These are phyloP conservation scores for Grammatotria lemairii DNA, from an alignment of 2,113 vertebrate species.

Conservation along the genomic window DNA sequence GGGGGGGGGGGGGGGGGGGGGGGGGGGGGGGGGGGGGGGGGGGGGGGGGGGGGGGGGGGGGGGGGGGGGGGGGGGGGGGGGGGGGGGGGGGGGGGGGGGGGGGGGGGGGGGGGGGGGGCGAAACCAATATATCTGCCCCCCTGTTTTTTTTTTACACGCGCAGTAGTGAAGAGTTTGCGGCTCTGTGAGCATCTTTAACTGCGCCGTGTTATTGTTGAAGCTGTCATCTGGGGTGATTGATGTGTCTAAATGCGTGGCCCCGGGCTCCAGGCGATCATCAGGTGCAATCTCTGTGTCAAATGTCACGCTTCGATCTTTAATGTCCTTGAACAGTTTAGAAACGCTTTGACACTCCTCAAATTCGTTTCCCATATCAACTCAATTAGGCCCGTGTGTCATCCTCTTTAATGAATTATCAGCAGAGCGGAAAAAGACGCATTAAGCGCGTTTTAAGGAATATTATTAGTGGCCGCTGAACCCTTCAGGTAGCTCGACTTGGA, in stretches of 20 bases:
- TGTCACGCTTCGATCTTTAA: constrained; percentile 87
- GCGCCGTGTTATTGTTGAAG: constrained; percentile 49
- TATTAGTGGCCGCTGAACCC: not conserved
- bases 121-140: not conserved
- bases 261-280: constrained; percentile 63
- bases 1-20: too few species aligned
- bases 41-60: too few species aligned
- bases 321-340: constrained; percentile 88
- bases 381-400: constrained; percentile 67
- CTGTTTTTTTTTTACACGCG: not conserved
- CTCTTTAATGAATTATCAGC: constrained; percentile 62
- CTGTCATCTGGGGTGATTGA: constrained; percentile 69
- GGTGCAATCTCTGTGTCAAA: constrained; percentile 72
- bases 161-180: not conserved
- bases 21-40: too few species aligned
- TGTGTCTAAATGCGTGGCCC: constrained; percentile 70
- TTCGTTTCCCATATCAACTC: constrained; percentile 90
- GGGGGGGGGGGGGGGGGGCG: accelerated
- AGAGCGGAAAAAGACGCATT: constrained; percentile 71
- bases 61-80: too few species aligned
- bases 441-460: constrained; percentile 26
- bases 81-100: too few species aligned
- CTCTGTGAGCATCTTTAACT: constrained; percentile 8
- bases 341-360: constrained; percentile 83
- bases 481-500: not conserved